Conservation (phyloP, 2,888 invertebrate species). For the Tetragnatha montana region DNA sequence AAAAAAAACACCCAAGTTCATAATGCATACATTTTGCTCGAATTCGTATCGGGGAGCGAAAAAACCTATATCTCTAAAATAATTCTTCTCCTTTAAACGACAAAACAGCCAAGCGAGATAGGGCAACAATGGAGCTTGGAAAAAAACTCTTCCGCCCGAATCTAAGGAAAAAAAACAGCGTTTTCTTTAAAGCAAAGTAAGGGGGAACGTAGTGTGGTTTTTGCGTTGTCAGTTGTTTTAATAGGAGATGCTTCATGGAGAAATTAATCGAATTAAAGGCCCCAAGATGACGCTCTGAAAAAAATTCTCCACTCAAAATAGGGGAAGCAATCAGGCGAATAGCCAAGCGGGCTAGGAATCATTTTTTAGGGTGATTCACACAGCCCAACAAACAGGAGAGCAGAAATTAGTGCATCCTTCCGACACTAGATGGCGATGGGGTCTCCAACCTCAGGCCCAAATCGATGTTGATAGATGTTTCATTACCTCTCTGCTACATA, state of each 20-base stretch:
- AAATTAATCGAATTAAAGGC: slow-evolving; percentile 63
- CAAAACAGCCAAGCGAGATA: slow-evolving; percentile 17
- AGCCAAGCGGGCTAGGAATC: slow-evolving; percentile 46
- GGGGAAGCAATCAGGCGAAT: slow-evolving; percentile 59
- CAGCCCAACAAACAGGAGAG: slow-evolving; percentile 2
- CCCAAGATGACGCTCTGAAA: slow-evolving; percentile 15
- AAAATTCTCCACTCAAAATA: slow-evolving; percentile 31
- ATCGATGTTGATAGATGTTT: slow-evolving; percentile 38
- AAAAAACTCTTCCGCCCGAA: slow-evolving; percentile 1
- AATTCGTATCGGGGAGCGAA: background rate
- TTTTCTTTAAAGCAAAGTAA: slow-evolving; percentile 40
- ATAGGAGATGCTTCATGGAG: slow-evolving; percentile 61
- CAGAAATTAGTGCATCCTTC: slow-evolving; percentile 42
- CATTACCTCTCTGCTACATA: slow-evolving; percentile 11
- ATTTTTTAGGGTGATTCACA: slow-evolving; percentile 38
- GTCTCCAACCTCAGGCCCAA: slow-evolving; percentile 31
- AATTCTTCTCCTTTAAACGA: slow-evolving; percentile 1
- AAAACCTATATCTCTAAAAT: background rate
- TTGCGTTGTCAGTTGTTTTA: slow-evolving; percentile 60
- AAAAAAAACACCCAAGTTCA: background rate
- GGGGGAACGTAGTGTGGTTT: slow-evolving; percentile 30
- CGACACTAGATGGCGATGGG: slow-evolving; percentile 61
- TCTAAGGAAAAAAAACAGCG: background rate
- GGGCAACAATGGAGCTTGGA: slow-evolving; percentile 24
- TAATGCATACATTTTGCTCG: background rate